Evolutionary conservation across 2,113 vertebrate species (phyloP).

Genomic region (Leptosomus discolor): DNA sequence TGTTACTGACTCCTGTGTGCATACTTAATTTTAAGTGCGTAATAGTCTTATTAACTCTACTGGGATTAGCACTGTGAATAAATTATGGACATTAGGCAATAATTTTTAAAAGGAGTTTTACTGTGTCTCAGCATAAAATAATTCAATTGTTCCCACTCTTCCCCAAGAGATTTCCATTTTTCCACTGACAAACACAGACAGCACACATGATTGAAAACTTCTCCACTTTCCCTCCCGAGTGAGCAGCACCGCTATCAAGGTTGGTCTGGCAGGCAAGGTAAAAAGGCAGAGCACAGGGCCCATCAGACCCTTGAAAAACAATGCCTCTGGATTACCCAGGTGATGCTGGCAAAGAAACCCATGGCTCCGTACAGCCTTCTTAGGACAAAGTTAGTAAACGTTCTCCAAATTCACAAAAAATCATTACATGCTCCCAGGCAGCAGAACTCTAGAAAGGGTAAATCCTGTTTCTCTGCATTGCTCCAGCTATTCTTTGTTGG

Average conservation of each 20-base stretch:
- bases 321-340: neutral
- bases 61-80: neutral
- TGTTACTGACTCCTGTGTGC: neutral
- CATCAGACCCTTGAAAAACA: neutral
- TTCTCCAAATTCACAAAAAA: neutral
- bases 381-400: neutral
- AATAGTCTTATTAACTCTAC: neutral
- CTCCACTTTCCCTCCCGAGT: neutral
- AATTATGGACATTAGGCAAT: neutral
- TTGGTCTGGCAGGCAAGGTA: neutral
- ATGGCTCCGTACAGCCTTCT: neutral
- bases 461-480: neutral
- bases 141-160: neutral
- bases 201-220: neutral
- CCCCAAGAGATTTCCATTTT: neutral
- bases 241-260: neutral
- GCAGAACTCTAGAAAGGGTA: neutral
- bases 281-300: neutral
- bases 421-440: rapidly evolving
- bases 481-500: neutral
- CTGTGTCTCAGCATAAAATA: slow-evolving; percentile 34
- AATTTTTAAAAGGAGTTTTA: neutral
- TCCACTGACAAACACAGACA: neutral
- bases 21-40: neutral
- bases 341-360: neutral